Evolutionary conservation across 2,888 invertebrate genomes (phyloP), one percentile per base, ranked within the genome.

Genomic region (Bellardia pandia): DNA sequence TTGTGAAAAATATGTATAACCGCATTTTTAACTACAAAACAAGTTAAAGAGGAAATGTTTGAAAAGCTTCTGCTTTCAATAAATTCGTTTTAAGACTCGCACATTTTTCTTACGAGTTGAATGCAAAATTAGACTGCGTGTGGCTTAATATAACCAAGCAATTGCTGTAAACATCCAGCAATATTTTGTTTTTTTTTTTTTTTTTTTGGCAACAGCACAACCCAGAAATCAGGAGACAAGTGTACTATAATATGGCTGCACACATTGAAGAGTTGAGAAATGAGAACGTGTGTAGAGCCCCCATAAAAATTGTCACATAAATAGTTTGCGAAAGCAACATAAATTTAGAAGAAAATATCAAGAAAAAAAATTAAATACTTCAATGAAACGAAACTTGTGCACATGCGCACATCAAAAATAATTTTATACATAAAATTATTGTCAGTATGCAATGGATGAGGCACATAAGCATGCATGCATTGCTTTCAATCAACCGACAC

Each of bases 401-500:
- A 68, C 75, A 81, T 81, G 81, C 58, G 75, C 71, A 72, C 71
- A 64, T 69, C 60, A 76, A 71, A 60, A 23, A 86, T 33, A 72
- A 53, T 68, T 58, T 60, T 42, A n/a, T 51, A 51, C 48, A 83
- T 40, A 78, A 78, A 86, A 78, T 69, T 75, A 71, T 86, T 69
- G 69, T 56, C 62, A 62, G 66, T 40, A 2, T 11, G 37, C 33
- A 53, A 11, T 66, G 71, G 48, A 51, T 75, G 74, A 33, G 72
- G 33, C 56, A 82, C 60, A 14, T 7, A 68, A 40, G 66, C 30
- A 51, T 58, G 62, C n/a, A 58, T 85, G 88, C 69, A 72, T 90
- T 91, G 92, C 91, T 92, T 92, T 92, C 92, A 92, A 92, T 92
- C 92, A 92, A 91, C 91, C 92, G 91, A 91, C 90, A 87, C 80